Percentiles rank a stretch among this genome's conserved stretches.
phyloP scores from a whole-genome alignment of 2,888 invertebrate genomes.

The Vanessa cardui region DNA sequence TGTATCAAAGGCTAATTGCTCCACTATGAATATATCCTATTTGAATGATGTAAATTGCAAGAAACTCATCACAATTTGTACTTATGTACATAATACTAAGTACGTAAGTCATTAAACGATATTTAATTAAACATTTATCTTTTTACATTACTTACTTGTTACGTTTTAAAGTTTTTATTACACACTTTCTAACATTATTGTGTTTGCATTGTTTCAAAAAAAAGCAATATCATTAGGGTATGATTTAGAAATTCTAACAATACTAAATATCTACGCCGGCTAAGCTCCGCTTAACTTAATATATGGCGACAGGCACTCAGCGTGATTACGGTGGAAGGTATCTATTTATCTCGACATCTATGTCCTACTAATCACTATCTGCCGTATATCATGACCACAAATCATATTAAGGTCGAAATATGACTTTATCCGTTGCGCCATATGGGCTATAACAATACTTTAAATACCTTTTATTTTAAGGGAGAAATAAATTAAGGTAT shows the following conservation, averaged over 20 bases:
- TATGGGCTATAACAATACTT: too few species aligned
- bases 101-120: too few species aligned
- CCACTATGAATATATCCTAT: conserved; percentile 47
- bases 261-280: conserved; percentile 49
- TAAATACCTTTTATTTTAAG: too few species aligned
- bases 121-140: too few species aligned
- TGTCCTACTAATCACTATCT: conserved; percentile 27
- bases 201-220: background rate
- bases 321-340: conserved; percentile 65
- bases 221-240: conserved; percentile 11
- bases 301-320: conserved; percentile 77
- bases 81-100: too few species aligned
- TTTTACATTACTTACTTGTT: too few species aligned
- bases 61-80: conserved; percentile 14
- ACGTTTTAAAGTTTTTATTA: too few species aligned
- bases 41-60: conserved; percentile 31
- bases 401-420: conserved; percentile 12
- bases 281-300: conserved; percentile 68
- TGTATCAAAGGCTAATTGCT: conserved; percentile 74
- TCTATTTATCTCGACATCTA: conserved; percentile 39
- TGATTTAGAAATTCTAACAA: conserved; percentile 47
- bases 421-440: background rate
- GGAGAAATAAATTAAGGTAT: too few species aligned
- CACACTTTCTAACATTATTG: too few species aligned
- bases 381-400: conserved; percentile 1